phyloP scores from a whole-genome alignment of 2,113 vertebrate genomes.

The Macquaria australasica region DNA sequence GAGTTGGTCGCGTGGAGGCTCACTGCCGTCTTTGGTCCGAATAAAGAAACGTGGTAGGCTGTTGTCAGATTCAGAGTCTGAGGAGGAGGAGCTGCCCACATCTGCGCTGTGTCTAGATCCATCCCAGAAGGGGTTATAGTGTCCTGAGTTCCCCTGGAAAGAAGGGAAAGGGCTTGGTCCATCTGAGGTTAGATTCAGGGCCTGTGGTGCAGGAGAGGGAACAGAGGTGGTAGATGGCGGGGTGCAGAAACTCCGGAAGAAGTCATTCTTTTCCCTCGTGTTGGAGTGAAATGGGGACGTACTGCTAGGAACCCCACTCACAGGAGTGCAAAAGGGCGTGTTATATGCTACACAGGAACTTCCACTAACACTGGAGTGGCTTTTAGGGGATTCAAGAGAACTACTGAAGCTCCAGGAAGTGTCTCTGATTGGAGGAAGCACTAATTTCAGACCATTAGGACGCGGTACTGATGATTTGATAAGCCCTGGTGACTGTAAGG shows the following conservation, averaged over 20 bases:
- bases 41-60: slow-evolving; percentile 86
- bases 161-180: slow-evolving; percentile 78
- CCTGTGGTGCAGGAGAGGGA: slow-evolving; percentile 67
- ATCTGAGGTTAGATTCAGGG: slow-evolving; percentile 61
- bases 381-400: slow-evolving; percentile 89
- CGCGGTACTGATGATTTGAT: slow-evolving; percentile 84
- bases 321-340: slow-evolving; percentile 92
- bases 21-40: slow-evolving; percentile 83
- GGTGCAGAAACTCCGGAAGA: slow-evolving; percentile 81
- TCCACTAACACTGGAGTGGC: slow-evolving; percentile 88
- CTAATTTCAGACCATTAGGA: slow-evolving; percentile 93
- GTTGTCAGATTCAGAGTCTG: slow-evolving; percentile 77
- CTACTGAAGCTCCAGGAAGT: slow-evolving; percentile 85
- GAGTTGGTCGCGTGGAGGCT: slow-evolving; percentile 89
- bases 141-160: slow-evolving; percentile 86
- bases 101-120: slow-evolving; percentile 76
- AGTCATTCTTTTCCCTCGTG: slow-evolving; percentile 81
- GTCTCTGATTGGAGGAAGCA: slow-evolving; percentile 85
- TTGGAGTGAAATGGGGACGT: slow-evolving; percentile 81
- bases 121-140: slow-evolving; percentile 93
- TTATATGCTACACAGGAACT: slow-evolving; percentile 91
- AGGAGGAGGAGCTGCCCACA: slow-evolving; percentile 77
- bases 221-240: slow-evolving; percentile 62
- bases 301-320: slow-evolving; percentile 85
- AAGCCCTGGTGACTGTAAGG: slow-evolving; percentile 72